Evolutionary conservation across 2,888 invertebrate species (phyloP).

Genomic region (Watsonalla binaria): DNA sequence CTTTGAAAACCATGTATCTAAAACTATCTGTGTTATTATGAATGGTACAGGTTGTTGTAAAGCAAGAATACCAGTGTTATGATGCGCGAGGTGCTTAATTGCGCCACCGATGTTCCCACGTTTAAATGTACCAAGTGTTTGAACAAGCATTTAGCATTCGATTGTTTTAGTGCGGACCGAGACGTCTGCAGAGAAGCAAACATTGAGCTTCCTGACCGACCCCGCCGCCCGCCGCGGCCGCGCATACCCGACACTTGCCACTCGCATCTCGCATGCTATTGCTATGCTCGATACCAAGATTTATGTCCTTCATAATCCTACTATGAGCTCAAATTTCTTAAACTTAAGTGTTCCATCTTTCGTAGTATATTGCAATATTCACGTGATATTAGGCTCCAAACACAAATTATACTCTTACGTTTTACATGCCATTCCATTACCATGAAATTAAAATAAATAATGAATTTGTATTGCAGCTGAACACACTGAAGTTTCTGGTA

Average conservation of each 20-base stretch:
- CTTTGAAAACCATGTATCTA: neutral
- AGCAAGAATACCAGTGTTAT: conserved; percentile 42
- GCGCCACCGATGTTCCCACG: conserved; percentile 74
- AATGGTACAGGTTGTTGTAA: conserved; percentile 15
- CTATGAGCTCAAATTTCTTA: too few relatives aligned
- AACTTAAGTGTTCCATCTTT: too few relatives aligned
- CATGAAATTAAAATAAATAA: conserved; percentile 44
- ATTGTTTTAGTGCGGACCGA: conserved; percentile 76
- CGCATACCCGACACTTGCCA: conserved; percentile 13
- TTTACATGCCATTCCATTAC: too few relatives aligned
- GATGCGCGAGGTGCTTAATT: conserved; percentile 61
- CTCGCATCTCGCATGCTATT: conserved; percentile 7
- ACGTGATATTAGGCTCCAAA: too few relatives aligned
- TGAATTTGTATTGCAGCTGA: conserved; percentile 36
- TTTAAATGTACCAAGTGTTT: conserved; percentile 73
- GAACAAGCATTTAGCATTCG: conserved; percentile 74
- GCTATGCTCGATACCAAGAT: conserved; percentile 6
- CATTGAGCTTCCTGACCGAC: conserved; percentile 58
- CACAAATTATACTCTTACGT: too few relatives aligned
- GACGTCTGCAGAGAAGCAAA: conserved; percentile 68
- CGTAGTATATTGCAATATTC: too few relatives aligned
- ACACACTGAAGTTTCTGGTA: conserved; percentile 51
- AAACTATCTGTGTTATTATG: conserved; percentile 4
- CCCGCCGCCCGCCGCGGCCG: conserved; percentile 14
- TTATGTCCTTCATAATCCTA: neutral